Evolutionary conservation across 2,888 invertebrate genomes (phyloP).

Genomic region (Drosophila birchii): DNA sequence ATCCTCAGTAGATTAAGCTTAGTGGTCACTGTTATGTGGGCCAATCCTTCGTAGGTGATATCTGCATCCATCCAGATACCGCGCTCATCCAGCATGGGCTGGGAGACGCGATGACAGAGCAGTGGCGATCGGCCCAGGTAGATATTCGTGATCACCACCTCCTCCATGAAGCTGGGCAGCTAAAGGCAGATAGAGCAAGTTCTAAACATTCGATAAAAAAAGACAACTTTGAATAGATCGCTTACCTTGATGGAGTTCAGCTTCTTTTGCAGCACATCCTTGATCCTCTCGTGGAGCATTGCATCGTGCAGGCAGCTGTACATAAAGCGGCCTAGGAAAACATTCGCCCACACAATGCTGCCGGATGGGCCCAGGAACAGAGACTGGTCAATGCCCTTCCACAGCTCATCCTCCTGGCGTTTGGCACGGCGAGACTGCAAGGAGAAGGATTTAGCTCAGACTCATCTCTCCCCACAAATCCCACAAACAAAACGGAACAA

Average conservation of each 20-base stretch:
- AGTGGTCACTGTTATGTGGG: slow-evolving; percentile 92
- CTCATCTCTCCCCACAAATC: background rate
- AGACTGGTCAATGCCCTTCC: slow-evolving; percentile 84
- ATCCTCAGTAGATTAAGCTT: slow-evolving; percentile 88
- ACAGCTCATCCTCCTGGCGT: slow-evolving; percentile 83
- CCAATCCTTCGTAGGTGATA: slow-evolving; percentile 89
- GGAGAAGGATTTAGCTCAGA: background rate
- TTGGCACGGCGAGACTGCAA: slow-evolving; percentile 80
- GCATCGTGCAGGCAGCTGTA: slow-evolving; percentile 82
- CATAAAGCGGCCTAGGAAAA: slow-evolving; percentile 82
- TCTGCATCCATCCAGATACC: slow-evolving; percentile 94
- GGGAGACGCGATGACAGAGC: slow-evolving; percentile 87
- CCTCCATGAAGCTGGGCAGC: slow-evolving; percentile 93
- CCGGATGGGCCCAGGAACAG: slow-evolving; percentile 84
- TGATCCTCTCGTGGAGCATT: slow-evolving; percentile 78
- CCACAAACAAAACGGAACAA: background rate
- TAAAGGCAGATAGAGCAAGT: slow-evolving; percentile 55
- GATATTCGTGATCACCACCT: slow-evolving; percentile 89
- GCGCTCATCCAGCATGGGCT: slow-evolving; percentile 90
- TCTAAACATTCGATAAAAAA: background rate
- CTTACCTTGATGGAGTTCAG: slow-evolving; percentile 83
- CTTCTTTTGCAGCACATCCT: slow-evolving; percentile 84
- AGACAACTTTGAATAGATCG: accelerated
- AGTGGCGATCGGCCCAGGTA: slow-evolving; percentile 89
- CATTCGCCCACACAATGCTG: slow-evolving; percentile 84